Evolutionary conservation across 2,888 invertebrate species (phyloP), one percentile per base, ranked within the genome.

Genomic region (Aleiodes alternator): DNA sequence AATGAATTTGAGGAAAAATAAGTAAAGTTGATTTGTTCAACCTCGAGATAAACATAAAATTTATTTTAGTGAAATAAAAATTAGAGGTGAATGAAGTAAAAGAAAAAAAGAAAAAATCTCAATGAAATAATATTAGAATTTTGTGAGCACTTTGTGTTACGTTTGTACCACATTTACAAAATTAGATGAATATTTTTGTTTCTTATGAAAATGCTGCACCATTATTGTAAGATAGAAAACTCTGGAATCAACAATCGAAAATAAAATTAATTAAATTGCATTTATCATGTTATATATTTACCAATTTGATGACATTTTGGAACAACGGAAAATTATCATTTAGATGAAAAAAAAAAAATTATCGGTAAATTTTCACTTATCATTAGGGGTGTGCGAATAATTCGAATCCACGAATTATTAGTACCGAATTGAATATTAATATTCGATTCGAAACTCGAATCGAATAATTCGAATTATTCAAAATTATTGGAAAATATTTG

Each of bases 111-210:
- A 56, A 56, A 48, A 23, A 23, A 23, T 23, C 6, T 56, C 1
- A 61, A 72, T 51, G 31, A 72, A 61, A 14, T 34, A 51, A 73
- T 55, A 66, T 14, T 73, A 73, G 43, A 55, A 48, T 66, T 73
- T 72, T 73, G 38, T 73, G 55, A 73, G 73, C 64, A 73, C 73
- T 48, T 75, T 71, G 59, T 16, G 75, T 75, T 75, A 50, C 55
- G 50, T 66, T 75, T 75, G 57, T 75, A 75, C 23, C 48, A 70
- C 59, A 61, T 56, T 64, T 50, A 69, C 51, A 55, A 14, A 38
- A 70, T 23, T 51, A 68, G 51, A 29, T 23, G 50, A 64, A 48
- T 51, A 75, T 74, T 70, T 55, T 75, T 70, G 51, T 70, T 70
- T 75, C 34, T 68, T 50, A 29, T 68, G 34, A 48, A 55, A 56